Base-by-base conservation (phyloP, 1,140 invertebrate genomes). In the Carcinoscorpius rotundicauda region DNA sequence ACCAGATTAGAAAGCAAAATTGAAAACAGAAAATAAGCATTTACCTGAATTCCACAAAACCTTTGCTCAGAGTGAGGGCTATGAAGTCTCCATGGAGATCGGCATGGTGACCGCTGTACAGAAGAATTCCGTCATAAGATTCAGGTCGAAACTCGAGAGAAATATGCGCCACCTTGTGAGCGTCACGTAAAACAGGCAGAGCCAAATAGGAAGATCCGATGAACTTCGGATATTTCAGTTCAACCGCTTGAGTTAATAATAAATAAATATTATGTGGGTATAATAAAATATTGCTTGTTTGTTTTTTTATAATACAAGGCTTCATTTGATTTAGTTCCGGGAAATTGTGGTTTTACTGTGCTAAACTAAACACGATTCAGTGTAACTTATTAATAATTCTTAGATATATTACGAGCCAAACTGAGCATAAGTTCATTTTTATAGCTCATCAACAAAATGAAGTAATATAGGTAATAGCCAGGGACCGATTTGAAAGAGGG, bases 51-150 rank as follows among this genome's bases (percentile, higher is more conserved):
- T 97, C 91, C 29, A 96, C 83, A 74, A 88, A 91, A 61, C 92
- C 91, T 73, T 93, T 86, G 72, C 89, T 84, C 63, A 93, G 78
- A 49, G 95, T 73, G 48, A 81, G 78, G 1, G 91, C 88, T 79
- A 97, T 87, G 76, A 95, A 97, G 78, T 97, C 93, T 3, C 91
- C 91, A 4, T 88, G 87, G 59, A 94, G 85, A 78, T 94, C 88
- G 70, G 91, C 88, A 52, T 89, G 82, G 77, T 97, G 93, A 0
- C 91, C 91, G 5, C 89, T 92, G 58, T 96, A 81, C 51, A 83
- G 69, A 11, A 95, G 81, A 4, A 96, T 85, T 3, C 93, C 89
- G 69, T 93, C 86, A 72, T 86, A 85, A 49, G 87, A 84, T 73
- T 90, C 86, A 3, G 79, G 79, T 68, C 74, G 73, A 74, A 97